Conservation (phyloP, 2,797 vertebrate species). For the Spheniscus humboldti region DNA sequence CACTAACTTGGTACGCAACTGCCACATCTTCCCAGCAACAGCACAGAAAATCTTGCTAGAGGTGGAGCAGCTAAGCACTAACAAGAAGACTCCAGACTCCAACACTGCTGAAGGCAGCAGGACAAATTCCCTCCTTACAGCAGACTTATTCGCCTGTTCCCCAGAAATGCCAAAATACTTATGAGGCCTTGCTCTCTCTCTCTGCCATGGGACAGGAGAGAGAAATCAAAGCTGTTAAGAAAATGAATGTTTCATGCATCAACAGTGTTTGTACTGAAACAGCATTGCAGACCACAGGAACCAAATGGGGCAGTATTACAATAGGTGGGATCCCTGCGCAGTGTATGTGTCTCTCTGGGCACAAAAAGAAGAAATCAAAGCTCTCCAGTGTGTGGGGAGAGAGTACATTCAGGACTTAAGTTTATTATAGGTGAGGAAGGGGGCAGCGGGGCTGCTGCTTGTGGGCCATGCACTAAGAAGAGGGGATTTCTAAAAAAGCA, state of each 20-base stretch:
- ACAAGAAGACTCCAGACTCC: neutral
- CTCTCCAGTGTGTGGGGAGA: neutral
- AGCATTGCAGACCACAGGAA: neutral
- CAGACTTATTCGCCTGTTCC: neutral
- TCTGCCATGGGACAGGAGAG: neutral
- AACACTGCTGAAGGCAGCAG: neutral
- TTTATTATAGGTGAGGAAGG: neutral
- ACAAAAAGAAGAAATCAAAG: neutral
- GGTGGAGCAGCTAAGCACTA: neutral
- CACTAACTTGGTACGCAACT: neutral
- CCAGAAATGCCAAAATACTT: neutral
- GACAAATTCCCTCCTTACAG: neutral
- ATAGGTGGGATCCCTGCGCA: neutral
- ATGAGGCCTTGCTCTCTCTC: neutral
- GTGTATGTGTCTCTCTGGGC: neutral
- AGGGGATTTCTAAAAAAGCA: neutral
- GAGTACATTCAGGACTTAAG: neutral
- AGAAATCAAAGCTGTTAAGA: neutral
- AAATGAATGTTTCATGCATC: neutral
- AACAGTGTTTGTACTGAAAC: neutral
- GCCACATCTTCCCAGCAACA: neutral
- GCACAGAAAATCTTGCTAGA: neutral
- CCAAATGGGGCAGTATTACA: rapidly evolving
- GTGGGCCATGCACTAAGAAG: neutral
- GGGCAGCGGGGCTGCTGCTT: neutral